Percentiles rank a stretch among this genome's conserved stretches.
phyloP scores from a whole-genome alignment of 2,888 invertebrate genomes.

The Pseudococcus longispinus region DNA sequence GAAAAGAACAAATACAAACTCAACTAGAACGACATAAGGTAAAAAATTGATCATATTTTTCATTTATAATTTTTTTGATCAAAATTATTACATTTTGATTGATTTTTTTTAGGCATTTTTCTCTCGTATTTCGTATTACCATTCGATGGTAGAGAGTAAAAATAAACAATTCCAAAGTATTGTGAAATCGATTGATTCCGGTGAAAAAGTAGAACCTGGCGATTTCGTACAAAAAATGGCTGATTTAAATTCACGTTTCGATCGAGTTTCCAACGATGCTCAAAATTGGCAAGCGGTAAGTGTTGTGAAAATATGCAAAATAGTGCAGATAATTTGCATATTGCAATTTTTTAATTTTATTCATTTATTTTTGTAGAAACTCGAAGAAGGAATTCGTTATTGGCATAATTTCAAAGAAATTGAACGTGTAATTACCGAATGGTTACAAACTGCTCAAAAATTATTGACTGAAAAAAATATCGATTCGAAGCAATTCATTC shows the following conservation, averaged over 20 bases:
- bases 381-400: constrained; percentile 79
- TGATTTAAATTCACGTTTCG: constrained; percentile 83
- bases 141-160: constrained; percentile 92
- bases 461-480: constrained; percentile 80
- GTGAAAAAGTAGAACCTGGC: constrained; percentile 72
- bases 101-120: constrained; percentile 49
- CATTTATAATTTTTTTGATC: neutral
- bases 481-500: constrained; percentile 62
- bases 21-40: constrained; percentile 81
- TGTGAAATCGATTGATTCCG: constrained; percentile 77
- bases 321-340: neutral
- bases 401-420: constrained; percentile 86
- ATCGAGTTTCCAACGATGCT: constrained; percentile 76
- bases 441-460: constrained; percentile 85
- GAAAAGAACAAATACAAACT: constrained; percentile 76
- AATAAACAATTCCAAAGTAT: constrained; percentile 91
- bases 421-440: constrained; percentile 78
- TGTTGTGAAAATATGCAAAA: neutral
- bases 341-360: neutral
- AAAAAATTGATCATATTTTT: constrained; percentile 43
- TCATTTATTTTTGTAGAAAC: constrained; percentile 63
- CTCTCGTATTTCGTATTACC: constrained; percentile 84
- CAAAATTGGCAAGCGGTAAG: constrained; percentile 74
- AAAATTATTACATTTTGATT: neutral
- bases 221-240: constrained; percentile 71